phyloP scores from a whole-genome alignment of 2,888 invertebrate species.

The Tipula lateralis region DNA sequence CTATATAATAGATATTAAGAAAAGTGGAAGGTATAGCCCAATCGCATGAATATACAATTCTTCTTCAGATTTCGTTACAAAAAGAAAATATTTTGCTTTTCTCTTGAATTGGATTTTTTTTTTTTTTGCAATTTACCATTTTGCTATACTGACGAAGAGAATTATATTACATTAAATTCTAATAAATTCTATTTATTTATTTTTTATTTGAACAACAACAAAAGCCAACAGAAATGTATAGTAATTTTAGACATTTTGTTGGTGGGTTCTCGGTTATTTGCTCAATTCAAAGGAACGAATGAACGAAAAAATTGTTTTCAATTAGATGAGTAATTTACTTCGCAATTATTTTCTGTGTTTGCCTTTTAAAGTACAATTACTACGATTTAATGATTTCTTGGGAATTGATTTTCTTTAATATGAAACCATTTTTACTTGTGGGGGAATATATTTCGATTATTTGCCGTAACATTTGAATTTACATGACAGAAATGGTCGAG shows the following conservation, averaged over 20 bases:
- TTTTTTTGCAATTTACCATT: neutral
- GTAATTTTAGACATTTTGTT: neutral
- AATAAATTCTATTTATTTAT: neutral
- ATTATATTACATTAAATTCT: slow-evolving; percentile 11
- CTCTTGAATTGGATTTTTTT: neutral
- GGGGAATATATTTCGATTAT: neutral
- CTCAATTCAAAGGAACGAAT: neutral
- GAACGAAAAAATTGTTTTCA: neutral
- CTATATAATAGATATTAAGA: neutral
- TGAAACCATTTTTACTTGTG: neutral
- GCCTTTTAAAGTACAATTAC: neutral
- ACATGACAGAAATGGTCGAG: too few relatives aligned
- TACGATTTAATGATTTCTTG: neutral
- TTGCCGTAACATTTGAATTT: too few relatives aligned
- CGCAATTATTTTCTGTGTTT: neutral
- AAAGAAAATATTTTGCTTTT: neutral
- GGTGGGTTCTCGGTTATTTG: neutral
- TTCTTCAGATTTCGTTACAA: neutral
- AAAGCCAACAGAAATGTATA: neutral
- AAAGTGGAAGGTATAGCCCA: neutral
- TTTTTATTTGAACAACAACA: neutral
- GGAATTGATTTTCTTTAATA: neutral
- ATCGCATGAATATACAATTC: neutral
- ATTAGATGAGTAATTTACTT: slow-evolving; percentile 8
- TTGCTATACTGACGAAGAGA: neutral